Evolutionary conservation across 2,797 vertebrate genomes (phyloP).

Genomic region (Thalassophryne amazonica): DNA sequence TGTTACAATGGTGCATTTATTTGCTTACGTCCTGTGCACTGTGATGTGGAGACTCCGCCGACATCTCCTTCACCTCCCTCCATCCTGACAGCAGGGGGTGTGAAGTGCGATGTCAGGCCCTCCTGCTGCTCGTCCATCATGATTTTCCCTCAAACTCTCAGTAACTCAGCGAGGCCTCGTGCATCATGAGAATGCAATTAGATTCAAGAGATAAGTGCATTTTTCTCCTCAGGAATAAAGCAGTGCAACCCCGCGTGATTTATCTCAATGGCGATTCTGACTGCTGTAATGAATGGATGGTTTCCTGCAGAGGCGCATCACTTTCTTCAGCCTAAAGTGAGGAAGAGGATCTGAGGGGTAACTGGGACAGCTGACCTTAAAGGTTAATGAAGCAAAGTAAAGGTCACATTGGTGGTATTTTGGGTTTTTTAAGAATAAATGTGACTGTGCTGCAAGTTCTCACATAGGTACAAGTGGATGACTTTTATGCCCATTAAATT

Average conservation of each 20-base stretch:
- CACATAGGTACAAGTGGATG: too few relatives aligned
- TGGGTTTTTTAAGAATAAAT: too few relatives aligned
- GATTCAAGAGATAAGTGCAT: conserved; percentile 61
- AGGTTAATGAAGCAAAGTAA: conserved; percentile 23
- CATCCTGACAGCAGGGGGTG: conserved; percentile 13
- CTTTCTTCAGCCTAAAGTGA: conserved; percentile 4
- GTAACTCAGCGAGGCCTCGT: conserved; percentile 65
- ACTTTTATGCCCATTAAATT: too few relatives aligned
- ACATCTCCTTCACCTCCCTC: not conserved
- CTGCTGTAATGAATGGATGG: conserved; percentile 40
- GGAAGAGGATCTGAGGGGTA: conserved; percentile 11
- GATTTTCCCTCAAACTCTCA: conserved; percentile 51
- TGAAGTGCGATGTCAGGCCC: conserved; percentile 44
- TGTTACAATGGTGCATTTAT: too few relatives aligned
- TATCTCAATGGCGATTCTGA: conserved; percentile 53
- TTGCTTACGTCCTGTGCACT: too few relatives aligned
- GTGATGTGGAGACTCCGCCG: too few relatives aligned
- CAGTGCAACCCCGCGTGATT: conserved; percentile 40
- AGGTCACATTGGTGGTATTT: conserved; percentile 46
- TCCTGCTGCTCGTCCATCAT: conserved; percentile 64
- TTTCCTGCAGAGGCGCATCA: conserved; percentile 25
- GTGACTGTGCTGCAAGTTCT: not conserved
- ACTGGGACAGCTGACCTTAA: conserved; percentile 29
- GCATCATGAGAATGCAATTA: conserved; percentile 66
- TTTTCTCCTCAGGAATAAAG: conserved; percentile 61